These are phyloP conservation scores for Muscina levida DNA, from an alignment of 2,888 invertebrate species.

Conservation along the genomic window DNA sequence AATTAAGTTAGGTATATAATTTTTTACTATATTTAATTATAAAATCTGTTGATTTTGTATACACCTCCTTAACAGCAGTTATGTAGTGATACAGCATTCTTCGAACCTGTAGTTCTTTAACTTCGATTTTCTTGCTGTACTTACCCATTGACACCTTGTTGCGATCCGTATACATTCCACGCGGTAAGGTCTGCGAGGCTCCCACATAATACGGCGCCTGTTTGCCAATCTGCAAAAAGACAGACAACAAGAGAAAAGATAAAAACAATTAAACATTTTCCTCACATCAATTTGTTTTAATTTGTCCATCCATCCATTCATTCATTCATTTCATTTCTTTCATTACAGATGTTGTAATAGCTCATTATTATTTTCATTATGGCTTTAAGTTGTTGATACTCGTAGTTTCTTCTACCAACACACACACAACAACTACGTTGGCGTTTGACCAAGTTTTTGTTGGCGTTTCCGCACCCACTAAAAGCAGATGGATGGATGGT, in stretches of 20 bases:
- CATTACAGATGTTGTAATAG: constrained; percentile 14
- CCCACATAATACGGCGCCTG: constrained; percentile 80
- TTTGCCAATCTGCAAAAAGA: constrained; percentile 77
- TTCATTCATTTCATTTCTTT: too few species aligned
- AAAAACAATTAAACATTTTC: constrained; percentile 28
- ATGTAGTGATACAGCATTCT: too few species aligned
- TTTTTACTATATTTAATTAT: too few species aligned
- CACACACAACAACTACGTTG: constrained; percentile 38
- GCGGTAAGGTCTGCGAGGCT: constrained; percentile 78
- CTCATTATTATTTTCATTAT: constrained; percentile 8
- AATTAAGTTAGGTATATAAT: too few species aligned
- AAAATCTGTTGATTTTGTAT: too few species aligned
- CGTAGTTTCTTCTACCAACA: too few species aligned
- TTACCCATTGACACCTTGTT: constrained; percentile 79
- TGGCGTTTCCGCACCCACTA: neutral
- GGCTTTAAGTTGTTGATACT: neutral
- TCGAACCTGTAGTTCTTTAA: too few species aligned
- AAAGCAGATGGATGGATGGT: neutral
- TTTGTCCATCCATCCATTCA: too few species aligned
- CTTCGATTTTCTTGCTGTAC: too few species aligned
- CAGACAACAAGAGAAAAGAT: too few species aligned
- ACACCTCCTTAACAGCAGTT: too few species aligned
- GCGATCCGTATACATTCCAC: constrained; percentile 81
- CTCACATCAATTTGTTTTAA: too few species aligned
- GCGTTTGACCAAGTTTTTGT: constrained; percentile 50